These are phyloP conservation scores for Chlamydotis undulata DNA, from an alignment of 2,113 vertebrate species.

Conservation along the genomic window DNA sequence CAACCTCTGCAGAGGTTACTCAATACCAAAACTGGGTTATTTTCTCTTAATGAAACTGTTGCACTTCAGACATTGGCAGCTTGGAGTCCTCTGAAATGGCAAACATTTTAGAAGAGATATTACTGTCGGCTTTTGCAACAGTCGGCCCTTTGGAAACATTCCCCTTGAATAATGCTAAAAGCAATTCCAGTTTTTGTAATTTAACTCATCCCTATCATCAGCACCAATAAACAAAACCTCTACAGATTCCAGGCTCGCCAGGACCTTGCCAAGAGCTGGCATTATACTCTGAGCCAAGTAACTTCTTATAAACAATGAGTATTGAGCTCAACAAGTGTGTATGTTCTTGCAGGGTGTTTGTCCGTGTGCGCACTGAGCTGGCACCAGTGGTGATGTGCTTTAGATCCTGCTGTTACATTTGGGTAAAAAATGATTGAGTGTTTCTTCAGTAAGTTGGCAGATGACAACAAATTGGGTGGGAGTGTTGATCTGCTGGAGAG, in stretches of 20 bases:
- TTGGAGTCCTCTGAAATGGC: background rate
- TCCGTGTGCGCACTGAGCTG: background rate
- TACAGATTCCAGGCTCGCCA: slow-evolving; percentile 22
- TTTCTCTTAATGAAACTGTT: background rate
- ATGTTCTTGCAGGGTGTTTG: background rate
- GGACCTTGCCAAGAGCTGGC: slow-evolving; percentile 25
- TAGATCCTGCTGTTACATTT: background rate
- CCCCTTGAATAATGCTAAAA: slow-evolving; percentile 36
- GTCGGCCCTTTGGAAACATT: slow-evolving; percentile 11
- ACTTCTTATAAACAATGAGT: background rate
- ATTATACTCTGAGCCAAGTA: slow-evolving; percentile 20
- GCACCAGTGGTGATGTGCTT: background rate
- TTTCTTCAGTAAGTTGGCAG: too few relatives aligned
- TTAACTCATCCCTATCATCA: slow-evolving; percentile 54
- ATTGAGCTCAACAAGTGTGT: background rate
- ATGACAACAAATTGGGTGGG: too few relatives aligned
- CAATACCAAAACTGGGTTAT: background rate
- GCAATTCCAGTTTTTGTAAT: slow-evolving; percentile 49
- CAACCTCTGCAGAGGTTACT: background rate
- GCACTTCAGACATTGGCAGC: background rate
- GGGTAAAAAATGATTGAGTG: too few relatives aligned
- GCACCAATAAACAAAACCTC: slow-evolving; percentile 18
- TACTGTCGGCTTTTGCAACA: background rate
- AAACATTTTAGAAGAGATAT: background rate
- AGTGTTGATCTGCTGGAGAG: too few relatives aligned